A percentile compares a stretch with the other conserved stretches of the same genome.
Evolutionary conservation across 2,888 invertebrate species (phyloP).

Genomic region (Ophion ventricosus): DNA sequence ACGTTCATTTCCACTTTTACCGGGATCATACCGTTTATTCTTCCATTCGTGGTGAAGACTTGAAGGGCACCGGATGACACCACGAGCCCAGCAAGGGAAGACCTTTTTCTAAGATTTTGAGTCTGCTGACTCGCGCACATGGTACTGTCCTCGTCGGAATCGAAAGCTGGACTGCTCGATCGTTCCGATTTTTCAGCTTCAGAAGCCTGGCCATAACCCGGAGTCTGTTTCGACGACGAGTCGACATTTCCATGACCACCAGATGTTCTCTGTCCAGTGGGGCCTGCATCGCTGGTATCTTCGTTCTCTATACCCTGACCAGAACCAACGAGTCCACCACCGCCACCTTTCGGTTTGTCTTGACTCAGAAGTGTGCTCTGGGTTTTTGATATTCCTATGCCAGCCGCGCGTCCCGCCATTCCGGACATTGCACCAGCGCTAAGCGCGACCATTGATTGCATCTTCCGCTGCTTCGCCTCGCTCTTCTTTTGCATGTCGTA

Average conservation of each 20-base stretch:
- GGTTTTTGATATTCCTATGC: slow-evolving; percentile 92
- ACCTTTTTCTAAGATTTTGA: slow-evolving; percentile 85
- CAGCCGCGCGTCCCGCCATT: slow-evolving; percentile 94
- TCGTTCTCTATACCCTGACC: slow-evolving; percentile 69
- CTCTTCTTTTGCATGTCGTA: slow-evolving; percentile 99
- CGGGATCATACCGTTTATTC: slow-evolving; percentile 77
- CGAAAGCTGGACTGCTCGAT: slow-evolving; percentile 96
- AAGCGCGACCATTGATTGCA: slow-evolving; percentile 96
- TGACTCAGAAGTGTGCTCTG: slow-evolving; percentile 87
- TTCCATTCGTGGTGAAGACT: slow-evolving; percentile 77
- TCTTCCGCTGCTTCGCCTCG: slow-evolving; percentile 97
- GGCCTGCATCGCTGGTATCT: slow-evolving; percentile 65
- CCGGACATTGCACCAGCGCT: slow-evolving; percentile 96
- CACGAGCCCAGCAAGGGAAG: slow-evolving; percentile 88
- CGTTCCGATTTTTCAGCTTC: slow-evolving; percentile 91
- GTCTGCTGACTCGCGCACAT: slow-evolving; percentile 79
- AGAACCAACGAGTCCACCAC: slow-evolving; percentile 82
- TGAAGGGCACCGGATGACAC: slow-evolving; percentile 87
- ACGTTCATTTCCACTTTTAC: slow-evolving; percentile 74
- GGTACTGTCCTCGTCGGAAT: slow-evolving; percentile 96
- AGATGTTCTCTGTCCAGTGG: slow-evolving; percentile 66
- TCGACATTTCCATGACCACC: slow-evolving; percentile 60
- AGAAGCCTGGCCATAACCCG: slow-evolving; percentile 79
- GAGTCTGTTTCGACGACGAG: slow-evolving; percentile 68
- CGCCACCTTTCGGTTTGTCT: slow-evolving; percentile 87